These are phyloP conservation scores for Phyllotreta striolata DNA, from an alignment of 2,888 invertebrate species.

Conservation along the genomic window DNA sequence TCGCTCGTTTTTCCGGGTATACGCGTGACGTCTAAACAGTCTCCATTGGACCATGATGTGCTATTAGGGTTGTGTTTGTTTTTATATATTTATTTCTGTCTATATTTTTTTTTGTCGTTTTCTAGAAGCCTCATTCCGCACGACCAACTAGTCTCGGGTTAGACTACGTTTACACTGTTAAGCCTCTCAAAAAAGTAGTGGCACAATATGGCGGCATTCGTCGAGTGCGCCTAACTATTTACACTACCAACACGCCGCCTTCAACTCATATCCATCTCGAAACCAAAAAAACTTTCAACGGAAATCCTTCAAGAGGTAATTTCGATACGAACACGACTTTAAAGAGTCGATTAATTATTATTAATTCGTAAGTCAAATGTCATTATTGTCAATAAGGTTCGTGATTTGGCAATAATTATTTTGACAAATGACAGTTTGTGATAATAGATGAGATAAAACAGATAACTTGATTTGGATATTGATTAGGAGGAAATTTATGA, in stretches of 20 bases:
- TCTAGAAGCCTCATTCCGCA: slow-evolving; percentile 61
- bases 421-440: no score
- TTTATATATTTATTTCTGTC: neutral
- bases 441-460: slow-evolving; percentile 3
- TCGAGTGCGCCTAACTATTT: slow-evolving; percentile 54
- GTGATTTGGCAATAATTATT: no score
- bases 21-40: neutral
- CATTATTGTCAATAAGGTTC: neutral
- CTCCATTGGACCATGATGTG: slow-evolving; percentile 39
- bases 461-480: neutral
- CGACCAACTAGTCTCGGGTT: slow-evolving; percentile 57
- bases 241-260: slow-evolving; percentile 54
- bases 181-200: slow-evolving; percentile 44
- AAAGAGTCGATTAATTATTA: no score
- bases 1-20: no score
- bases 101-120: slow-evolving; percentile 49
- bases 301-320: no score
- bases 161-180: slow-evolving; percentile 54
- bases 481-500: neutral
- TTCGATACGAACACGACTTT: no score
- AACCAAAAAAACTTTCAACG: slow-evolving; percentile 14
- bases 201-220: slow-evolving; percentile 47
- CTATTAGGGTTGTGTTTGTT: slow-evolving; percentile 46
- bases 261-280: slow-evolving; percentile 52
- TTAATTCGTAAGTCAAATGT: slow-evolving; percentile 11